These are phyloP conservation scores for Strigamia transsilvanica DNA, from an alignment of 2,888 invertebrate species.

Conservation along the genomic window DNA sequence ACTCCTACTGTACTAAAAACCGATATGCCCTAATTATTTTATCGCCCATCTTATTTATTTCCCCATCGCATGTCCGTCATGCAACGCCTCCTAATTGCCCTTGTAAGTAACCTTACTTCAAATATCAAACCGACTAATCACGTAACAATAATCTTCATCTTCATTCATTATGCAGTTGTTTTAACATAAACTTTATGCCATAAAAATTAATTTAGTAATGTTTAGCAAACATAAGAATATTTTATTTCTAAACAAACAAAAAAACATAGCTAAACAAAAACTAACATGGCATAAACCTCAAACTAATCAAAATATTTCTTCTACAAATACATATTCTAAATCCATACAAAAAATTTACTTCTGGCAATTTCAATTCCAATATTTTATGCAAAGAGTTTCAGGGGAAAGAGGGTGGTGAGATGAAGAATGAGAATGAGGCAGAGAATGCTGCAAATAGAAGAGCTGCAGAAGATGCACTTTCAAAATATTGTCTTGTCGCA, in stretches of 20 bases:
- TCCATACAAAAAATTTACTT: not conserved
- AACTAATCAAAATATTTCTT: slow-evolving; percentile 25
- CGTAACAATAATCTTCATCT: not conserved
- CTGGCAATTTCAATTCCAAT: slow-evolving; percentile 36
- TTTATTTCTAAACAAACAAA: not conserved
- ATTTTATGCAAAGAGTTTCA: slow-evolving; percentile 31
- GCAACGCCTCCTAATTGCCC: slow-evolving; percentile 15
- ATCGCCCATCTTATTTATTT: slow-evolving; percentile 14
- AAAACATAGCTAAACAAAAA: not conserved
- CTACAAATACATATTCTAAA: not conserved
- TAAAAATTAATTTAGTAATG: not conserved
- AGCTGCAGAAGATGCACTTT: slow-evolving; percentile 13
- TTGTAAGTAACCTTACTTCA: slow-evolving; percentile 4
- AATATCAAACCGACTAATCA: slow-evolving; percentile 11
- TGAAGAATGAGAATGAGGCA: not conserved
- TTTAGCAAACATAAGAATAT: not conserved
- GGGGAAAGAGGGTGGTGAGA: slow-evolving; percentile 6
- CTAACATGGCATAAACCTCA: not conserved
- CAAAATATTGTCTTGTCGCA: slow-evolving; percentile 42
- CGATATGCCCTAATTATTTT: slow-evolving; percentile 14
- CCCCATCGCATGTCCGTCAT: slow-evolving; percentile 15
- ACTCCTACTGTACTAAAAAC: not conserved
- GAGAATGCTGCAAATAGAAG: not conserved
- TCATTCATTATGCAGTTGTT: slow-evolving; percentile 15
- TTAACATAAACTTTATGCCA: slow-evolving; percentile 5